Evolutionary conservation across 2,797 vertebrate genomes (phyloP).

Genomic region (Microctenopoma stevenorrisi): DNA sequence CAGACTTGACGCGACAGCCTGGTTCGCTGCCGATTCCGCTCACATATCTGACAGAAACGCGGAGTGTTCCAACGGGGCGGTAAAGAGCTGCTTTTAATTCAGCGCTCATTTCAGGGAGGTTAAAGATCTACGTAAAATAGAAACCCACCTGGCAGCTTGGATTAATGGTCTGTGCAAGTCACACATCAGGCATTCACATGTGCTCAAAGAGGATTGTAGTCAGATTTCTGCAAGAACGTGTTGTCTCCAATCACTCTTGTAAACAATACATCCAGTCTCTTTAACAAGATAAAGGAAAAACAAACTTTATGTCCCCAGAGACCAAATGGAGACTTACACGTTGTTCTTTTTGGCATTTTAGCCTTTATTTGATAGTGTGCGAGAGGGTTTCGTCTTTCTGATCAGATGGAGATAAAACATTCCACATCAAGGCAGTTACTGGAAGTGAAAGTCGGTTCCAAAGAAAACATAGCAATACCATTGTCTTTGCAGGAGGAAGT

Average conservation of each 20-base stretch:
- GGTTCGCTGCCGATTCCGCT: constrained; percentile 49
- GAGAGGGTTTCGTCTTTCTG: constrained; percentile 18
- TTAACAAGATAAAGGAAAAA: too few relatives aligned
- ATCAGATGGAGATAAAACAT: constrained; percentile 8
- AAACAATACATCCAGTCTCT: background rate
- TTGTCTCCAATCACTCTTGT: background rate
- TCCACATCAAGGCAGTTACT: background rate
- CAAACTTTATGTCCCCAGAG: too few relatives aligned
- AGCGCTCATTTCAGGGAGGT: constrained; percentile 3
- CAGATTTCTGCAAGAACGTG: background rate
- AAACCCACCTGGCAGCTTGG: constrained; percentile 18
- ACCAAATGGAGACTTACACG: too few relatives aligned
- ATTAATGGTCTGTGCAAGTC: constrained; percentile 11
- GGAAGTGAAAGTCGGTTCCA: constrained; percentile 15
- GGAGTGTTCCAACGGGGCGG: constrained; percentile 2
- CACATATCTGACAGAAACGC: constrained; percentile 17
- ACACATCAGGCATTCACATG: background rate
- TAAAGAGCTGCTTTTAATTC: constrained; percentile 1
- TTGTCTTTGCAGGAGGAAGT: constrained; percentile 23
- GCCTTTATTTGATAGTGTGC: too few relatives aligned
- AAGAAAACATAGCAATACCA: background rate
- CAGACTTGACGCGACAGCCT: constrained; percentile 63
- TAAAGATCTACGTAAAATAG: background rate
- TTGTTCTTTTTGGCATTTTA: too few relatives aligned
- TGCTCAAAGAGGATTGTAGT: background rate